Base-by-base conservation (phyloP, 2,888 invertebrate species). In the Tetragonisca angustula region DNA sequence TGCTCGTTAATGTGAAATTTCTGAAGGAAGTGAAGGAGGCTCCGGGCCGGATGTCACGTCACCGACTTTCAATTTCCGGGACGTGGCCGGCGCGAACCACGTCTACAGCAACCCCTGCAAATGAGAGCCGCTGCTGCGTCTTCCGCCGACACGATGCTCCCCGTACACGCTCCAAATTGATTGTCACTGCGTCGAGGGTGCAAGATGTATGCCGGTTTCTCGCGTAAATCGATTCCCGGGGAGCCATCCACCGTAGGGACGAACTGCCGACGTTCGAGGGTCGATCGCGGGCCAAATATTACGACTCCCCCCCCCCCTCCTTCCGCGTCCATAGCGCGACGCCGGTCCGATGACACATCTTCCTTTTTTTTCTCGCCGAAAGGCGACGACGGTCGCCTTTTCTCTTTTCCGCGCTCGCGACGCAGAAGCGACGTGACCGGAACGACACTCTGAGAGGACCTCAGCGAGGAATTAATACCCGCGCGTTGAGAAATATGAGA, bases 61-160 rank as follows among this genome's bases (percentile, higher is more conserved):
- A 88, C 91, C 87, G 92, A 92, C 91, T 92, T 93, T 93, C 93
- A 93, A 93, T 93, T 93, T 93, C 93, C 93, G 92, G 92, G 74
- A 88, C 82, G 86, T 86, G 81, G 83, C 71, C 68, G 79, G 80
- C 69, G 75, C n/a, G 36, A 36, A 65, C 43, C 9, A 9, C 24
- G 32, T 64, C 64, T 32, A 21, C 64, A 59, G 49, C 17, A 32
- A 64, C 4, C 54, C 9, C n/a, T 54, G 6, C 70, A 32, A 64
- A 77, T 84, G 86, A 86, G 86, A 87, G 56, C 75, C 86, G 21
- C 86, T 84, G 86, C 61, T 84, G 86, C 61, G 43, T 9, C 65
- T 61, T 64, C 27, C 52, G 11, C 21, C 50, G 27, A 50, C n/a
- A 54, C 72, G 74, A 72, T 43, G 49, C 65, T 32, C 52, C 69